Base-by-base conservation (phyloP, 2,113 vertebrate species). In the Phyllostomus hastatus region DNA sequence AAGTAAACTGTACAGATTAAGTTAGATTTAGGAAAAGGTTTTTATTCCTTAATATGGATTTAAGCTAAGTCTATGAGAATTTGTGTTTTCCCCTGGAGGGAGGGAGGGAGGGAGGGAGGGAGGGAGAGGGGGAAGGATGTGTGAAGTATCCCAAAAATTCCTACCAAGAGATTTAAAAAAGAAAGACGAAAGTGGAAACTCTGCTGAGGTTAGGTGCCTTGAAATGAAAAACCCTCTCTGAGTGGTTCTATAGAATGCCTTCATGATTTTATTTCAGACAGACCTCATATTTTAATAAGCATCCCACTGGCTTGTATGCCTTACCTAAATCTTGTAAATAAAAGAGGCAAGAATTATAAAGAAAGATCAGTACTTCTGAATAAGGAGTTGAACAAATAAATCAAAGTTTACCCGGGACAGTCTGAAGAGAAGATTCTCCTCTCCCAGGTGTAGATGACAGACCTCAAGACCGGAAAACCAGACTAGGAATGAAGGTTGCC, bases 141-240 rank as follows among this genome's bases (percentile, higher is more conserved):
- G 43, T 43, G 46, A 54, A 61, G 1, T 59, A 14, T 52, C 86
- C 26, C 26, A 86, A 66, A 17, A 66, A 8, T 83, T 91, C n/a
- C 73, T 73, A 78, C 54, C 54, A 46, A 52, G 7, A 94, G 10
- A 83, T 90, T 78, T 93, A 57, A 82, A 61, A 94, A 69, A 80
- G 33, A 93, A 97, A 82, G n/a, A 88, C 33, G 9, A 88, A 96
- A 83, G 24, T 43, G 15, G 4, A 88, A 90, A 91, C 19, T 57
- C 59, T 82, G 19, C 15, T 35, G 80, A 76, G 5, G 1, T 41
- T 81, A 46, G 46, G 24, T 66, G 81, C 38, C 61, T 86, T 94
- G 54, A 84, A 70, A 54, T 78, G 14, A 75, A 73, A 73, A 86
- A 31, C 24, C 0, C 19, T 72, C 43, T 70, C n/a, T 48, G 82